Percentiles rank a stretch among this genome's conserved stretches.
Conservation (phyloP, 2,797 vertebrate species). For the Clarias laeviceps region DNA sequence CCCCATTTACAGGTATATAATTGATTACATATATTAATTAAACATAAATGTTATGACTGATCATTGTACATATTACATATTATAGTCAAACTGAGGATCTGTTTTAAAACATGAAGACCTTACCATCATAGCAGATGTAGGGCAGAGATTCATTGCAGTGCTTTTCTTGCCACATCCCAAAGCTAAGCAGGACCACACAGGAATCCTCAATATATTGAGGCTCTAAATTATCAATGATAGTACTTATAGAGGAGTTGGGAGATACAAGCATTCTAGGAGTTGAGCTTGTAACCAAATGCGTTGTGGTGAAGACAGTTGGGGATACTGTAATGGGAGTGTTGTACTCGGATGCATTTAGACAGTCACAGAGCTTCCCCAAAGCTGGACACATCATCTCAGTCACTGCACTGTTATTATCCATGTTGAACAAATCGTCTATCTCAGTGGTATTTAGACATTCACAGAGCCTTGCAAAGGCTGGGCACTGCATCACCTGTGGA, state of each 20-base stretch:
- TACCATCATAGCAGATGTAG: slow-evolving; percentile 78
- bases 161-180: slow-evolving; percentile 72
- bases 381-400: slow-evolving; percentile 4
- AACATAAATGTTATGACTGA: too few species aligned
- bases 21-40: too few species aligned
- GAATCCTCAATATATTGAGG: slow-evolving; percentile 59
- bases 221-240: slow-evolving; percentile 4
- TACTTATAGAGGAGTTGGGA: not conserved
- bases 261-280: not conserved
- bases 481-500: slow-evolving; percentile 2
- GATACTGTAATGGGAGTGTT: not conserved
- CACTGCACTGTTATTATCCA: not conserved
- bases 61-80: not conserved
- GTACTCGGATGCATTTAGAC: slow-evolving; percentile 23
- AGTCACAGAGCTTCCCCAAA: not conserved
- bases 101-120: not conserved
- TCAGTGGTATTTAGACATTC: slow-evolving; percentile 21
- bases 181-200: slow-evolving; percentile 69
- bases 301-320: not conserved
- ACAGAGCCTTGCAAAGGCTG: not conserved
- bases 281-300: not conserved
- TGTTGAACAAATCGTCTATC: not conserved
- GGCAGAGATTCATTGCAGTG: slow-evolving; percentile 59
- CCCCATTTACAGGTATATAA: too few species aligned
- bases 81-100: not conserved